These are phyloP conservation scores for Papilio xuthus DNA, from an alignment of 1,140 invertebrate species.

Conservation along the genomic window DNA sequence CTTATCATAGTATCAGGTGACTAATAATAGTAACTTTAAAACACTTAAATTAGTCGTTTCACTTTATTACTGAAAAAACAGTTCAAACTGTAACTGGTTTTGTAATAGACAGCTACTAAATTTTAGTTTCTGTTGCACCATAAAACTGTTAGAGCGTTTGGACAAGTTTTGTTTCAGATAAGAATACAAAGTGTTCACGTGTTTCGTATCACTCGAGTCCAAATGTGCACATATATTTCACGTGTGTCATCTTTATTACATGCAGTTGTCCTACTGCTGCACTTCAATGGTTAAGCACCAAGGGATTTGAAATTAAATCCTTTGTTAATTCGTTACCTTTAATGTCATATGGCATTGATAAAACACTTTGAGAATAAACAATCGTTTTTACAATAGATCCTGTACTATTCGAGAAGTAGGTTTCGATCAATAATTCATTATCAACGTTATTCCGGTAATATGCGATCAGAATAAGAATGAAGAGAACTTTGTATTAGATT, in stretches of 20 bases:
- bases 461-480: constrained; percentile 18
- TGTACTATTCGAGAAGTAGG: not conserved
- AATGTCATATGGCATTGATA: not conserved
- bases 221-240: not conserved
- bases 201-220: constrained; percentile 7
- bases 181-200: constrained; percentile 13
- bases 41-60: not conserved
- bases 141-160: constrained; percentile 12
- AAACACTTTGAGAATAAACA: constrained; percentile 18
- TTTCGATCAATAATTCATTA: constrained; percentile 25
- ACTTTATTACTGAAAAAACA: not conserved
- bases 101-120: not conserved
- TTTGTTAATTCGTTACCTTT: constrained; percentile 28
- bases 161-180: constrained; percentile 3
- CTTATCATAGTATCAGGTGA: too few species aligned
- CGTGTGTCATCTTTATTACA: constrained; percentile 5
- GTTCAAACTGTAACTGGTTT: not conserved
- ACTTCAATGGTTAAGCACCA: not conserved
- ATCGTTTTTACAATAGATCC: not conserved
- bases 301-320: constrained; percentile 23
- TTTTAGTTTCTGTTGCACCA: not conserved
- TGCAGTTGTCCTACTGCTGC: not conserved
- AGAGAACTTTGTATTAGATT: not conserved
- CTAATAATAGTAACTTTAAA: not conserved
- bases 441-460: constrained; percentile 6